Evolutionary conservation across 2,888 invertebrate species (phyloP).

Genomic region (Bruchidius siliquastri): DNA sequence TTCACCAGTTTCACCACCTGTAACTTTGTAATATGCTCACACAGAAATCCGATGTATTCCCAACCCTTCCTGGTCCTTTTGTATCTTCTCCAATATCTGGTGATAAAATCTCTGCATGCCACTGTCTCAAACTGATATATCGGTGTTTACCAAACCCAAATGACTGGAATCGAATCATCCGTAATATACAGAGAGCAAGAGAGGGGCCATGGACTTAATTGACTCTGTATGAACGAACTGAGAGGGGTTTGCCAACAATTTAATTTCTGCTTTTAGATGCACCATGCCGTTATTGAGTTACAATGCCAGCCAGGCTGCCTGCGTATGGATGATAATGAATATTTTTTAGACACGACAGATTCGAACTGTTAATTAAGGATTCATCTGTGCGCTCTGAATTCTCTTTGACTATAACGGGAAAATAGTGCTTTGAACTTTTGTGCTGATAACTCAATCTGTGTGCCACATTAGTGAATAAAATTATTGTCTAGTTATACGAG

Average conservation of each 20-base stretch:
- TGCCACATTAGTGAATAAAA: no score
- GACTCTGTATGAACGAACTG: conserved; percentile 27
- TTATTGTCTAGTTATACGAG: no score
- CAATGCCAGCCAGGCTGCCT: background rate
- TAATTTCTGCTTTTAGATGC: conserved; percentile 12
- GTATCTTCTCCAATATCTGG: no score
- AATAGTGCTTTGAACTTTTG: background rate
- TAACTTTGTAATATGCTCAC: no score
- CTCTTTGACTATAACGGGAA: background rate
- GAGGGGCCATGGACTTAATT: conserved; percentile 42
- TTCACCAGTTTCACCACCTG: no score
- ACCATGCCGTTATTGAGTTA: background rate
- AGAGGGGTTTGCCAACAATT: conserved; percentile 15
- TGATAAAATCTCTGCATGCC: background rate
- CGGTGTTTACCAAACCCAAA: conserved; percentile 45
- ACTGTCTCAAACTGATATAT: conserved; percentile 31
- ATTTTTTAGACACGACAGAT: background rate
- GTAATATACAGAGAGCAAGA: conserved; percentile 23
- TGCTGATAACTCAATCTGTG: background rate
- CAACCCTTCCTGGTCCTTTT: no score
- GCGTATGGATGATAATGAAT: background rate
- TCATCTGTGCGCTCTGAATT: background rate
- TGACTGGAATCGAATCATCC: conserved; percentile 38
- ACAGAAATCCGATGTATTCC: no score
- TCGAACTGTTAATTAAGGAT: background rate